A percentile compares a stretch with the other conserved stretches of the same genome.
phyloP scores from a whole-genome alignment of 2,797 vertebrate genomes.

The Ibycter americanus region DNA sequence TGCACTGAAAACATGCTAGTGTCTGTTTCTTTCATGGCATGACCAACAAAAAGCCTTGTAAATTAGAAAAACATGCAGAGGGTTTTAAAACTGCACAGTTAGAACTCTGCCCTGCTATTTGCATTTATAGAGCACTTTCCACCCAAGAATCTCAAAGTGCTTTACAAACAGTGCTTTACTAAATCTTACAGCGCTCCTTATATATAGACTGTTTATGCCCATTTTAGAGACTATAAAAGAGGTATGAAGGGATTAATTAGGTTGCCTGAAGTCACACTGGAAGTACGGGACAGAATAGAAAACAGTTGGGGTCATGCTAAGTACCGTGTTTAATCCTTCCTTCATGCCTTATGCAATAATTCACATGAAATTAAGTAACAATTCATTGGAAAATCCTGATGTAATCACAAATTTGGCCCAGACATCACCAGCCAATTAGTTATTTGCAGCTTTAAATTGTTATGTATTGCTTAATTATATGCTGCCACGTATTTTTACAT shows the following conservation, averaged over 20 bases:
- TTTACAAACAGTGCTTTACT: background rate
- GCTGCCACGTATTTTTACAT: background rate
- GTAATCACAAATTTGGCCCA: background rate
- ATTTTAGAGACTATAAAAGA: background rate
- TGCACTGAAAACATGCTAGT: background rate
- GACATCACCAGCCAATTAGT: background rate
- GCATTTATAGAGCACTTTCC: background rate
- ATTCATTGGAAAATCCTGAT: background rate
- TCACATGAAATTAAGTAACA: background rate
- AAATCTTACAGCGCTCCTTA: background rate
- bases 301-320: background rate
- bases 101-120: background rate
- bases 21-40: background rate
- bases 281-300: background rate
- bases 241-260: background rate
- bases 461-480: background rate
- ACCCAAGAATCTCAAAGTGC: background rate
- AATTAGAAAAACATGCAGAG: background rate
- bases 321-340: background rate
- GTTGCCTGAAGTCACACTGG: background rate
- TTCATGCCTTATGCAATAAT: background rate
- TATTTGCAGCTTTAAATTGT: background rate
- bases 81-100: background rate
- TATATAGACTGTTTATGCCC: background rate
- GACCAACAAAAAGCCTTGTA: background rate